A percentile compares a stretch with the other conserved stretches of the same genome.
Conservation (phyloP, 2,888 invertebrate species). For the Dicycla oo region DNA sequence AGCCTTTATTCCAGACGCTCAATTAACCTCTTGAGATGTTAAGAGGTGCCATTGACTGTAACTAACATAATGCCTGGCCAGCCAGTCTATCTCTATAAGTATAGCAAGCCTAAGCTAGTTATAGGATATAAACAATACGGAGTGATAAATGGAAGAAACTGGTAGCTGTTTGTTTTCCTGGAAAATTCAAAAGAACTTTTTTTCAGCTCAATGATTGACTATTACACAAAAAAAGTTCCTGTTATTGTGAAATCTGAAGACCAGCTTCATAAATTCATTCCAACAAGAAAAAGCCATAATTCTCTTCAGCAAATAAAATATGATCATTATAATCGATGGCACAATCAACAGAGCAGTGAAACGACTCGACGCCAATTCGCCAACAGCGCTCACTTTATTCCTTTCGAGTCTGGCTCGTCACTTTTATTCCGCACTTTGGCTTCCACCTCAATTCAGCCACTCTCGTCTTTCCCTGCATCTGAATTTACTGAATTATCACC, state of each 20-base stretch:
- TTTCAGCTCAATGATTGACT: neutral
- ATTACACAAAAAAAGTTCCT: neutral
- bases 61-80: constrained; percentile 21
- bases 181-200: neutral
- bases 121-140: neutral
- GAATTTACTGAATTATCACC: constrained; percentile 77
- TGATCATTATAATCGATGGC: constrained; percentile 55
- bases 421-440: constrained; percentile 89
- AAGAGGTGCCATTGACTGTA: neutral
- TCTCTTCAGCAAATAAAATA: constrained; percentile 39
- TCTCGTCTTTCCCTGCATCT: constrained; percentile 85
- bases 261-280: neutral
- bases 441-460: constrained; percentile 88
- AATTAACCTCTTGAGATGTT: constrained; percentile 31
- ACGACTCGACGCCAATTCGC: constrained; percentile 65
- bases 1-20: constrained; percentile 11
- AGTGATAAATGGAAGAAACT: neutral
- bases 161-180: neutral
- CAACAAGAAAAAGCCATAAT: neutral
- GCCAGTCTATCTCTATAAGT: neutral
- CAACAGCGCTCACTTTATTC: constrained; percentile 66
- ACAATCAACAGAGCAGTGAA: constrained; percentile 60
- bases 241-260: neutral
- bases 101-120: too few species aligned
- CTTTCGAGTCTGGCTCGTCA: constrained; percentile 78